Conservation (phyloP, 2,888 invertebrate species). For the Parthenolecanium corni region DNA sequence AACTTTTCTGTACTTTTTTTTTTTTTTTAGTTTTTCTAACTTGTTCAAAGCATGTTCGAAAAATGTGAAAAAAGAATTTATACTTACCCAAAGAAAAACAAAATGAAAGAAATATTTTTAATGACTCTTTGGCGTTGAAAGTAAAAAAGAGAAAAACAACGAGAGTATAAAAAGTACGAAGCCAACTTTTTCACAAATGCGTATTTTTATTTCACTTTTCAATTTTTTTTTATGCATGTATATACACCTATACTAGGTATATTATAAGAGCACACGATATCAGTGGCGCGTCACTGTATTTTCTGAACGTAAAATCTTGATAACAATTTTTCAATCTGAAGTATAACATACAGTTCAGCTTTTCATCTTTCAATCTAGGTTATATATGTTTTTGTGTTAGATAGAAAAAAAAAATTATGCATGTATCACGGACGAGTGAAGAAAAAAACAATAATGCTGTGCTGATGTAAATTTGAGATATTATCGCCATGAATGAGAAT, state of each 20-base stretch:
- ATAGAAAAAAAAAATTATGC: no score
- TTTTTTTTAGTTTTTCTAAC: slow-evolving; percentile 1
- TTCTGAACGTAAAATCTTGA: slow-evolving; percentile 20
- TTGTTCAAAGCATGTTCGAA: slow-evolving; percentile 3
- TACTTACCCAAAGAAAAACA: no score
- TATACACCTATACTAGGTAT: not conserved
- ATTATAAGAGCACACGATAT: no score
- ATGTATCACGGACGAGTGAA: no score
- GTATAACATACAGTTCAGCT: slow-evolving; percentile 15
- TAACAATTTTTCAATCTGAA: slow-evolving; percentile 26
- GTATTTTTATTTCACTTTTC: not conserved
- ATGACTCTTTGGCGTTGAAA: slow-evolving; percentile 6
- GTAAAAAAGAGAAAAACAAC: not conserved
- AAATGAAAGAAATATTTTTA: slow-evolving; percentile 26
- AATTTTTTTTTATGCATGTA: slow-evolving; percentile 13
- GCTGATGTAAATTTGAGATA: no score
- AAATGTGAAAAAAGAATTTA: not conserved
- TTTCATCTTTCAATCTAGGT: slow-evolving; percentile 26
- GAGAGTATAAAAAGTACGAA: not conserved
- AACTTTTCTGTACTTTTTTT: slow-evolving; percentile 8
- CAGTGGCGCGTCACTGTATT: slow-evolving; percentile 2
- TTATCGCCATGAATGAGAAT: no score
- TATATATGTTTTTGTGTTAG: slow-evolving; percentile 12
- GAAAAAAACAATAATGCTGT: no score
- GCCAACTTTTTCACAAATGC: not conserved